Evolutionary conservation across 2,797 vertebrate species (phyloP), one percentile per base, ranked within the genome.

Genomic region (Xenentodon cancila): DNA sequence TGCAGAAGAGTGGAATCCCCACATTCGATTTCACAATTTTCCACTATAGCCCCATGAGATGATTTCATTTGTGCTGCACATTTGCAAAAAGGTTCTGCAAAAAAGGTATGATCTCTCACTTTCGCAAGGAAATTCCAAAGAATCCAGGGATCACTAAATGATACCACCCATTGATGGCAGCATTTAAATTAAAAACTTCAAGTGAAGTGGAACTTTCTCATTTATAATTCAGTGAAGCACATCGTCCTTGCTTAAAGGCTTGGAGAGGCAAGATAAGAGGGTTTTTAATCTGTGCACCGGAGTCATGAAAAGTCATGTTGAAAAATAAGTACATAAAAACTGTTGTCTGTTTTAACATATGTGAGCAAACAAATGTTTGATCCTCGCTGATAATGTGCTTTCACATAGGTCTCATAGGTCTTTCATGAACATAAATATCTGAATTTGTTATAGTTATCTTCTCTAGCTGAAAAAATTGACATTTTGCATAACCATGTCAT

Each of bases 191-290:
- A 89, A 90, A 88, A 88, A 82, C 84, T 77, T 71, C 77, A 84
- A 88, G 85, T 89, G 81, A 84, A 84, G 85, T 83, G 84, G 78
- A 91, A 89, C 84, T 81, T 87, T 85, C 78, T 82, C 85, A 86
- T 91, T 84, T 81, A 82, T 89, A 79, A 88, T 89, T 88, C 87
- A 89, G 76, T 53, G 76, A 58, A 84, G 85, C 84, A 73, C 71
- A 71, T 79, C 60, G 72, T 75, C 84, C 80, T 85, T 75, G 80
- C 88, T 90, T 84, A 80, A 86, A 88, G 73, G 73, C 85, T 83
- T 72, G 81, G 72, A 75, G 77, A 75, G 72, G 61, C 16, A 19
- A 84, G 86, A 91, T 85, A 85, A 88, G 89, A 84, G 74, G 63
- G 73, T 74, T 80, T 89, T 82, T 74, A 85, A 88, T 87, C 82